Percentiles rank a stretch among this genome's conserved stretches.
phyloP scores from a whole-genome alignment of 1,140 invertebrate genomes.

The Drosophila yakuba region DNA sequence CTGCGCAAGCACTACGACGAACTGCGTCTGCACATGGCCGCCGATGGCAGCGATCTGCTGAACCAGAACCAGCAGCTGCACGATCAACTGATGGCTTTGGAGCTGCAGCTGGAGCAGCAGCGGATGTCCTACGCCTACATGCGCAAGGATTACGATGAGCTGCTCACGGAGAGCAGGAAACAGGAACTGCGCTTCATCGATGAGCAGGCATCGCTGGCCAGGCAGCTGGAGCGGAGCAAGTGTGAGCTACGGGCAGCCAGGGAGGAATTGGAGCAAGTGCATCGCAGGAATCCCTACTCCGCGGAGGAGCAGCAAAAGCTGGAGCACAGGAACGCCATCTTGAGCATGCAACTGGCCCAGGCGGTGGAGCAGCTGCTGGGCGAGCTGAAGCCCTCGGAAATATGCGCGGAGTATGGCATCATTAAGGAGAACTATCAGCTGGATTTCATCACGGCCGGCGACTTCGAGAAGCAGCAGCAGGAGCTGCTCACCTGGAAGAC shows the following conservation, averaged over 20 bases:
- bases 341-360: constrained; percentile 67
- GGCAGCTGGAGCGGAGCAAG: constrained; percentile 26
- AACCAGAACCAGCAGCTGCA: constrained; percentile 51
- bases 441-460: constrained; percentile 63
- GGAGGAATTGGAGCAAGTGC: constrained; percentile 22
- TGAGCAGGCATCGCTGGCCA: constrained; percentile 32
- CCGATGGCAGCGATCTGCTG: constrained; percentile 58
- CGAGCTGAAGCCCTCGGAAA: constrained; percentile 53
- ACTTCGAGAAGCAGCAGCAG: constrained; percentile 64
- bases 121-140: constrained; percentile 64
- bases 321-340: constrained; percentile 54
- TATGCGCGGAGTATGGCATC: constrained; percentile 72
- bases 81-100: constrained; percentile 49
- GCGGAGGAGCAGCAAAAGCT: constrained; percentile 66
- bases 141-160: constrained; percentile 67
- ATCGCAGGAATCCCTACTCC: constrained; percentile 35
- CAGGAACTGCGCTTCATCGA: constrained; percentile 64
- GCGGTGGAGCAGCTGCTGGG: constrained; percentile 59
- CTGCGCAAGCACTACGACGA: constrained; percentile 75
- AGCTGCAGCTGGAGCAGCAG: constrained; percentile 56
- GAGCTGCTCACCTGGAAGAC: constrained; percentile 48
- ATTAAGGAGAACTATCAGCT: constrained; percentile 74
- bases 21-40: constrained; percentile 64
- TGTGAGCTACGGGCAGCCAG: constrained; percentile 20
- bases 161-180: constrained; percentile 41